Conservation (phyloP, 2,888 invertebrate genomes). For the Agrypnus murinus region DNA sequence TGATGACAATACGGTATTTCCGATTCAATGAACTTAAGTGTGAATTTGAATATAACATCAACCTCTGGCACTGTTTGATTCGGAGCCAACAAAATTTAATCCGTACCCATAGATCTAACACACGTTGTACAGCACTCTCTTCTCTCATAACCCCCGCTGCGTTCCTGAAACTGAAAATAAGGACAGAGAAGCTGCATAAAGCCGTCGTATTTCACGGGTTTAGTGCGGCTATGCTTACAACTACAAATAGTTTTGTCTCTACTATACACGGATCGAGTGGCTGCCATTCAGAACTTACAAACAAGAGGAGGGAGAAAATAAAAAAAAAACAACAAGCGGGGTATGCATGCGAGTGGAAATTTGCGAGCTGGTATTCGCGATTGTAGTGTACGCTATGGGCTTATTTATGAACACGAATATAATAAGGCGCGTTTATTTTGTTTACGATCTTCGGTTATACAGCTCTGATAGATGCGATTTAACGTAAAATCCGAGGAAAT, state of each 20-base stretch:
- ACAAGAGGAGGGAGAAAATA: background rate
- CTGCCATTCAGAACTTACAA: conserved; percentile 24
- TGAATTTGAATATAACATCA: conserved; percentile 25
- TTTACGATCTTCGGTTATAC: background rate
- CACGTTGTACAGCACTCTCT: conserved; percentile 7
- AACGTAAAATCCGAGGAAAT: too few relatives aligned
- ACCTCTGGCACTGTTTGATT: conserved; percentile 13
- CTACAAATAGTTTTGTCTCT: conserved; percentile 32
- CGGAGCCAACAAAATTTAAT: conserved; percentile 29
- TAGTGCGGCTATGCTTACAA: conserved; percentile 19
- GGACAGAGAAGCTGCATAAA: conserved; percentile 1
- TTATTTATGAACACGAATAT: conserved; percentile 22
- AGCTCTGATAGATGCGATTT: background rate
- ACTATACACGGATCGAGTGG: conserved; percentile 16
- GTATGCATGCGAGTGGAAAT: background rate
- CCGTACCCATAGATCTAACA: background rate
- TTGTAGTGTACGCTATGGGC: background rate
- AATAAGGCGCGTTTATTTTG: conserved; percentile 19
- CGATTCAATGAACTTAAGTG: conserved; percentile 28
- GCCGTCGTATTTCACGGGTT: conserved; percentile 10
- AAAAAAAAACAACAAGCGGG: conserved; percentile 15
- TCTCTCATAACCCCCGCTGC: background rate
- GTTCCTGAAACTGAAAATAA: conserved; percentile 7
- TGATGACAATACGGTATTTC: conserved; percentile 10
- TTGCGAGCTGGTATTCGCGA: background rate